Base-by-base conservation (phyloP, 2,888 invertebrate genomes). In the Rotaria magnacalcarata region DNA sequence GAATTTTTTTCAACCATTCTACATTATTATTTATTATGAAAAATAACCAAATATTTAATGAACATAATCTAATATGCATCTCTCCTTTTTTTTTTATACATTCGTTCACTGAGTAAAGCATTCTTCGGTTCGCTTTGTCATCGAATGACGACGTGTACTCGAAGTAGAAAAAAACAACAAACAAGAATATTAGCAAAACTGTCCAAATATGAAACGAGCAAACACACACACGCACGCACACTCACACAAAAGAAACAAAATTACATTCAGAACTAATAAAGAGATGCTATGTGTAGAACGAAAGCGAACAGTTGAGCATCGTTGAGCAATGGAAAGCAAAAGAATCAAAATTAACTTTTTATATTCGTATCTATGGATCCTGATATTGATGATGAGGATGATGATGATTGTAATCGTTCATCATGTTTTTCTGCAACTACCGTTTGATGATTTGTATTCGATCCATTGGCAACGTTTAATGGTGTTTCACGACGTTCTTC, bases 401-500 rank as follows among this genome's bases (percentile, higher is more conserved):
- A 67, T 34, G 34, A 41, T 41, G 34, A 67, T 19, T 34, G 67
- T 41, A 24, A 41, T 16, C 67, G 67, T 67, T 41, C 67, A 6
- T 67, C 67, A 34, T 19, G 34, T 34, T 67, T 67, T 34, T 67
- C 67, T 27, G 6, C 19, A 34, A 6, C 19, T 67, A 34, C 67
- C 67, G 19, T 34, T 41, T 67, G 67, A 67, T 67, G 67, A 67
- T 67, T 67, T 10, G 19, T 41, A 67, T 67, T 67, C 67, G 67
- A 67, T 67, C 67, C 67, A 67, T 67, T 34, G 19, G 80, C 80
- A 24, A 47, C 19, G 11, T 24, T 47, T 47, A 47, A n/a, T 41
- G 80, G n/a, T 80, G 80, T 80, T 24, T 80, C 80, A 80, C 80
- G 80, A 47, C 47, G 11, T 80, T 80, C 80, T 47, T 80, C 43